Evolutionary conservation across 2,888 invertebrate genomes (phyloP), one percentile per base, ranked within the genome.

Genomic region (Hyles lineata): DNA sequence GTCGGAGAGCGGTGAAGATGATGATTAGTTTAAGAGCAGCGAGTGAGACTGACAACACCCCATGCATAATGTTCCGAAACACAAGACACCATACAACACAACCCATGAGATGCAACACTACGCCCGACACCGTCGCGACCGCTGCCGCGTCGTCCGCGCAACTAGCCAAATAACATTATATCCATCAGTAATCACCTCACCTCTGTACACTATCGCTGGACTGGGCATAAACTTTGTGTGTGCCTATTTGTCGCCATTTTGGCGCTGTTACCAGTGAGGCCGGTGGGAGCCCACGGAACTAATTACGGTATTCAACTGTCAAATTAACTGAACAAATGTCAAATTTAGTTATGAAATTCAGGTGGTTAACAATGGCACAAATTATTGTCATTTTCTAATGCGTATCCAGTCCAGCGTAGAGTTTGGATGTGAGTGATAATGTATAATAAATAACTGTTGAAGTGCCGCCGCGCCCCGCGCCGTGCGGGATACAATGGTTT

Each of bases 1-100:
- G 83, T 95, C 95, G n/a, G 95, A 93, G 85, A 95, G 95, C 80
- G 95, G 94, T 74, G 95, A 95, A 80, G 95, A 95, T 50, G 94
- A 95, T 83, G 95, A 95, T 90, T 95, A 94, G 92, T 83, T 85
- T 94, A 93, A 93, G 92, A 87, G 87, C 93, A 94, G 93, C 90
- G 88, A 90, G 91, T 92, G 93, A 93, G 93, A 94, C 93, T 93
- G 93, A 90, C 88, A 86, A 88, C 77, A 74, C 79, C 52, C 70
- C 75, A 77, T 60, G 75, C 67, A 70, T 70, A 75, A 73, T 29
- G 70, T 35, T 50, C 35, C 73, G 55, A 6, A 7, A 55, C 19
- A 19, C 43, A 43, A 15, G 6, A 55, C 55, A 55, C 55, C 55
- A 55, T n/a, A 55, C 74, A 62, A 76, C 77, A 78, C 73, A 62